These are phyloP conservation scores for Pelobates cultripes DNA, from an alignment of 2,797 vertebrate genomes.

Conservation along the genomic window DNA sequence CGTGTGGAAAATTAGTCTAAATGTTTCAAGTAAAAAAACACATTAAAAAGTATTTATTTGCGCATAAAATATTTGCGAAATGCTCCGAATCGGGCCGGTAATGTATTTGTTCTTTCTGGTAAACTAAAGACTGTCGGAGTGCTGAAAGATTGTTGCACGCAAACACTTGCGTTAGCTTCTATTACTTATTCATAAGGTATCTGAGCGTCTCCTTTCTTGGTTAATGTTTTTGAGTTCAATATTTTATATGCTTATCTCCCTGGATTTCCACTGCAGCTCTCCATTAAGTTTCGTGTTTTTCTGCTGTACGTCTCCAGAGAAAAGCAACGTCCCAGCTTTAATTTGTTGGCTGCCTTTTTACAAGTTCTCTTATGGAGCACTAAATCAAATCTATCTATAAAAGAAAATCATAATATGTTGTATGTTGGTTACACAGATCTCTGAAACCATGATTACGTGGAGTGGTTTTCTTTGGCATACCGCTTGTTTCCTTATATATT, in stretches of 20 bases:
- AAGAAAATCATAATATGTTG: neutral
- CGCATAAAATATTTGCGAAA: no score
- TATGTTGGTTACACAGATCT: neutral
- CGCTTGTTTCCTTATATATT: no score
- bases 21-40: no score
- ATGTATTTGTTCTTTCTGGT: no score
- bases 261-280: slow-evolving; percentile 52
- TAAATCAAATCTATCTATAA: neutral
- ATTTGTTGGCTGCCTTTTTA: slow-evolving; percentile 12
- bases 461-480: no score
- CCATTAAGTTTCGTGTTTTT: slow-evolving; percentile 47
- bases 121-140: no score
- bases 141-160: slow-evolving; percentile 11
- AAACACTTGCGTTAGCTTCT: neutral
- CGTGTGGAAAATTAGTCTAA: no score
- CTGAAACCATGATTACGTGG: no score
- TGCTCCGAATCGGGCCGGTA: no score
- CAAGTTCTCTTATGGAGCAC: neutral
- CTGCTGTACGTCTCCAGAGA: slow-evolving; percentile 1
- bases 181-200: slow-evolving; percentile 67
- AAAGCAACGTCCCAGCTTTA: slow-evolving; percentile 3
- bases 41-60: no score
- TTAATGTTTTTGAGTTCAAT: slow-evolving; percentile 54
- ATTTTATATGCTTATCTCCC: slow-evolving; percentile 65
- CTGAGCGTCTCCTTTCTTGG: slow-evolving; percentile 42